These are phyloP conservation scores for Aix galericulata DNA, from an alignment of 2,113 vertebrate species.

Conservation along the genomic window DNA sequence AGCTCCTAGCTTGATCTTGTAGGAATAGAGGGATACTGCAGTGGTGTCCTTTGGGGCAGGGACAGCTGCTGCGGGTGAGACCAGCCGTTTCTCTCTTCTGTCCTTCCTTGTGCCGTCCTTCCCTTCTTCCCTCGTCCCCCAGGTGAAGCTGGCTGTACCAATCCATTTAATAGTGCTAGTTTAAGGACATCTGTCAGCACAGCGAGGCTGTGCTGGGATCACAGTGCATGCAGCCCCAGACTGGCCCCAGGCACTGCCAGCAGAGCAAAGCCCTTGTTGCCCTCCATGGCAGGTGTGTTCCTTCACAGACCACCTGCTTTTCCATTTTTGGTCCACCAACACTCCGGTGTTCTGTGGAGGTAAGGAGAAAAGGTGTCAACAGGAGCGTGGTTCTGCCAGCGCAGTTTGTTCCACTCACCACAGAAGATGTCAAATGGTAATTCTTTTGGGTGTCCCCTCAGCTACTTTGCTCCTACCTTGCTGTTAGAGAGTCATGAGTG, in stretches of 20 bases:
- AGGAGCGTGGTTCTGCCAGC: too few species aligned
- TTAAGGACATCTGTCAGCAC: slow-evolving; percentile 32
- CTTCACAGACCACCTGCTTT: background rate
- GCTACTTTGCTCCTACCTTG: background rate
- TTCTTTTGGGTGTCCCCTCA: background rate
- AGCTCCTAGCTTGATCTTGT: background rate
- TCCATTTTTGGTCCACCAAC: background rate
- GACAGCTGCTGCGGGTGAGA: background rate
- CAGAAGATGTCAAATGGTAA: background rate
- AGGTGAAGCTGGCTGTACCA: background rate
- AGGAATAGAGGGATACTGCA: background rate
- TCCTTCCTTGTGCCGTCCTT: background rate
- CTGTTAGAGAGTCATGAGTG: background rate
- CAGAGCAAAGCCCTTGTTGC: background rate
- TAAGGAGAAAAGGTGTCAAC: background rate
- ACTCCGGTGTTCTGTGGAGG: background rate
- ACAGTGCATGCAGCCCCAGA: background rate
- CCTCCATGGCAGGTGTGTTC: background rate
- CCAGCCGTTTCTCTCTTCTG: background rate
- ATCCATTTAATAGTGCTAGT: background rate
- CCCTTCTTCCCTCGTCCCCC: background rate
- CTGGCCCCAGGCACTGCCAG: background rate
- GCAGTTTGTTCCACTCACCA: too few species aligned
- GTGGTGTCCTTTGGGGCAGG: background rate
- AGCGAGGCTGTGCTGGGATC: background rate